Evolutionary conservation across 2,888 invertebrate species (phyloP).

Genomic region (Zygothrica quintamaculata): DNA sequence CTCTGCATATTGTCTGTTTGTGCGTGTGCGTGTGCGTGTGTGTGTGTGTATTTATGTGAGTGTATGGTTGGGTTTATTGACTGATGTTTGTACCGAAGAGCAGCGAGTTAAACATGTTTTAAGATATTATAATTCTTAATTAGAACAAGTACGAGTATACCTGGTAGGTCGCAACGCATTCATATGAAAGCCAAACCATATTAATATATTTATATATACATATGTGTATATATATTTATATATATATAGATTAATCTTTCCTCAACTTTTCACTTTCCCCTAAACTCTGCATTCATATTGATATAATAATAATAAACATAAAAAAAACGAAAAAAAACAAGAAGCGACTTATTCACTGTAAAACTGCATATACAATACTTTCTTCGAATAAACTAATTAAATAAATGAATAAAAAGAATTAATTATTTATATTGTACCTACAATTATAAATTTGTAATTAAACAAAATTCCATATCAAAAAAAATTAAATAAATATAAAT

Average conservation of each 20-base stretch:
- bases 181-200: not conserved
- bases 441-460: constrained; percentile 63
- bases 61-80: constrained; percentile 43
- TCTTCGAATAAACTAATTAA: constrained; percentile 39
- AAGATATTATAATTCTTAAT: constrained; percentile 34
- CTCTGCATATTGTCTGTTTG: constrained; percentile 8
- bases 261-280: constrained; percentile 28
- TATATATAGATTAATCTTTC: constrained; percentile 7
- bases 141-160: constrained; percentile 56
- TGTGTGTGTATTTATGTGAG: constrained; percentile 3
- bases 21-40: constrained; percentile 15
- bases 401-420: constrained; percentile 34
- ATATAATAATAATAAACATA: too few relatives aligned
- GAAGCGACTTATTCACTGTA: constrained; percentile 52
- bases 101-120: too few relatives aligned
- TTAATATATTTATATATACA: too few relatives aligned
- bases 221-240: too few relatives aligned
- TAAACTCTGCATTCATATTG: constrained; percentile 3
- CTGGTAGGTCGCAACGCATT: constrained; percentile 60
- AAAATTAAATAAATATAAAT: constrained; percentile 25
- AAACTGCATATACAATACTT: constrained; percentile 54
- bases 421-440: constrained; percentile 49
- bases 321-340: too few relatives aligned
- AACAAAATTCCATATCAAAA: constrained; percentile 67
- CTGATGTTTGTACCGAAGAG: constrained; percentile 54